A percentile compares a stretch with the other conserved stretches of the same genome.
phyloP scores from a whole-genome alignment of 2,797 vertebrate genomes.

The Acrossocheilus wenchowensis region DNA sequence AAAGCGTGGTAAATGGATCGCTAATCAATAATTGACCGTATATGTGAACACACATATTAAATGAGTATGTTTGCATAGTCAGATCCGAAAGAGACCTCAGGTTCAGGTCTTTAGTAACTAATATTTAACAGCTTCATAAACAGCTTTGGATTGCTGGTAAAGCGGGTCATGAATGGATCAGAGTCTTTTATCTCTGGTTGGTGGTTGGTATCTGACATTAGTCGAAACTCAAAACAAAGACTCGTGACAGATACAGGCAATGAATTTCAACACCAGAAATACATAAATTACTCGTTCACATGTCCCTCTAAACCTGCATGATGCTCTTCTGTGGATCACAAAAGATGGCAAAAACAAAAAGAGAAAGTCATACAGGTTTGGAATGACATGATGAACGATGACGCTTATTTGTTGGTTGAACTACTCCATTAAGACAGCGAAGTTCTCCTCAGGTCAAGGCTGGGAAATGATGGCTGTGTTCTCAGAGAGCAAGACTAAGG shows the following conservation, averaged over 20 bases:
- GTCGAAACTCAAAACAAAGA: slow-evolving; percentile 7
- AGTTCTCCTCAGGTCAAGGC: neutral
- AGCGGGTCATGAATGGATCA: slow-evolving; percentile 32
- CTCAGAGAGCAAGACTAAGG: slow-evolving; percentile 68
- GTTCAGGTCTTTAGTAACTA: neutral
- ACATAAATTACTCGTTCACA: neutral
- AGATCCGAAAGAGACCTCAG: neutral
- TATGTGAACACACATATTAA: neutral
- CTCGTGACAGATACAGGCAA: neutral
- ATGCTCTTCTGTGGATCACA: neutral
- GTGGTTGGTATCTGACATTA: neutral
- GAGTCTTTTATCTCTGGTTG: slow-evolving; percentile 25
- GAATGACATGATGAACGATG: neutral
- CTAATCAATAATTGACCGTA: slow-evolving; percentile 23
- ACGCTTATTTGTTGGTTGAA: neutral
- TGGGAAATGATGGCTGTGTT: neutral
- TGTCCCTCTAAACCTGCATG: neutral
- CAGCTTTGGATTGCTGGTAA: slow-evolving; percentile 2
- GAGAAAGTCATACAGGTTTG: neutral
- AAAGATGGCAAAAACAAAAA: neutral
- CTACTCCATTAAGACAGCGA: neutral
- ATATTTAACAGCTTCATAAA: slow-evolving; percentile 32
- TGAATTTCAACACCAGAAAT: neutral
- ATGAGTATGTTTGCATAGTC: neutral
- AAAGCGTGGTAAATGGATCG: slow-evolving; percentile 15